Evolutionary conservation across 2,888 invertebrate genomes (phyloP).

Genomic region (Xestia xanthographa): DNA sequence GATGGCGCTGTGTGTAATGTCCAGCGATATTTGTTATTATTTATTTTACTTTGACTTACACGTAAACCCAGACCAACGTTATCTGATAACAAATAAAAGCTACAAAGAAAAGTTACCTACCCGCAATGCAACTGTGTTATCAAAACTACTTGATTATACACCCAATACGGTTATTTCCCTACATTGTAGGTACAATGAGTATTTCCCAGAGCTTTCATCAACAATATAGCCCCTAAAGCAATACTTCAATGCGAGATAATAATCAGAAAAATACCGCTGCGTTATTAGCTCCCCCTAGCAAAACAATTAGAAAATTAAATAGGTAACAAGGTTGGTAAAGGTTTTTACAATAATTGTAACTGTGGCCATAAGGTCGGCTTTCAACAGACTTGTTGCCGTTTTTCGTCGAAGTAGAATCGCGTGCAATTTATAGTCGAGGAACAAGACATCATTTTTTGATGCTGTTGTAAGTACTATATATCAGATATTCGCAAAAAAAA

Average conservation of each 20-base stretch:
- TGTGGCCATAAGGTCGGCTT: slow-evolving; percentile 54
- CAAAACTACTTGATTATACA: slow-evolving; percentile 59
- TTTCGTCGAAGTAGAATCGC: slow-evolving; percentile 57
- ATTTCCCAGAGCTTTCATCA: slow-evolving; percentile 67
- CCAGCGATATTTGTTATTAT: no score
- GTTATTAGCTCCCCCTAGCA: slow-evolving; percentile 65
- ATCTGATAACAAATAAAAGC: slow-evolving; percentile 33
- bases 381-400: slow-evolving; percentile 54
- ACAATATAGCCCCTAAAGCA: slow-evolving; percentile 59
- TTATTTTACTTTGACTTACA: background rate
- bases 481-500: background rate
- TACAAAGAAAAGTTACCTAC: slow-evolving; percentile 31
- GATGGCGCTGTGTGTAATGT: no score
- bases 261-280: slow-evolving; percentile 74
- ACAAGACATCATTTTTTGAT: slow-evolving; percentile 12
- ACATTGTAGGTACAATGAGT: slow-evolving; percentile 55
- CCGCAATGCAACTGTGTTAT: slow-evolving; percentile 56
- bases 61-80: background rate
- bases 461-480: background rate
- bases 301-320: slow-evolving; percentile 75
- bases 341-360: slow-evolving; percentile 59
- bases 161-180: slow-evolving; percentile 48
- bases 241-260: slow-evolving; percentile 68
- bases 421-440: slow-evolving; percentile 64
- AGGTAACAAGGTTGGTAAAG: slow-evolving; percentile 64